These are phyloP conservation scores for Pseudochirops corinnae DNA, from an alignment of 2,797 vertebrate genomes.

Conservation along the genomic window DNA sequence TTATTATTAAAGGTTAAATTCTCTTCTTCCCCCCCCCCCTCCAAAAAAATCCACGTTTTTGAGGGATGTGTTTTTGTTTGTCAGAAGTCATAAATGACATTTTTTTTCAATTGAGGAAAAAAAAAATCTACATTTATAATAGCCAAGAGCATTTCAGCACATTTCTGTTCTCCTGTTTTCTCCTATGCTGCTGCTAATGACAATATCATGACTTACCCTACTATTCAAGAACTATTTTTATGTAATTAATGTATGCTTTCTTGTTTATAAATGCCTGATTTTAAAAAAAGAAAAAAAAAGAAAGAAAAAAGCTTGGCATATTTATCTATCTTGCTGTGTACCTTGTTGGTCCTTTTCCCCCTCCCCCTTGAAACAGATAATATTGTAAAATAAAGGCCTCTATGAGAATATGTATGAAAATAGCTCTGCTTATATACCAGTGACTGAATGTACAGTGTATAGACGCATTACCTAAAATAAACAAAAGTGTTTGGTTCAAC, in stretches of 20 bases:
- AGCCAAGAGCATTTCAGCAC: constrained; percentile 85
- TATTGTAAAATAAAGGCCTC: constrained; percentile 96
- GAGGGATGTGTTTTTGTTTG: constrained; percentile 64
- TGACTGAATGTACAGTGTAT: constrained; percentile 99
- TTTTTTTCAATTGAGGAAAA: constrained; percentile 83
- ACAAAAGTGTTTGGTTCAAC: constrained; percentile 78
- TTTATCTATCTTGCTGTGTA: constrained; percentile 90
- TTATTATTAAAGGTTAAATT: constrained; percentile 83
- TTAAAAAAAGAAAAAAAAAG: constrained; percentile 85
- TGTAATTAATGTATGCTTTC: constrained; percentile 96
- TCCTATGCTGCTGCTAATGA: constrained; percentile 96
- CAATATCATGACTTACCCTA: constrained; percentile 91
- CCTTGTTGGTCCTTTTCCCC: constrained; percentile 85
- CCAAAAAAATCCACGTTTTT: constrained; percentile 69
- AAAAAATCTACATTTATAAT: constrained; percentile 80
- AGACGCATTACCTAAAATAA: constrained; percentile 98
- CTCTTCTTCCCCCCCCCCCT: constrained; percentile 23
- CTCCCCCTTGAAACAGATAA: constrained; percentile 89
- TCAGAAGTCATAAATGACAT: constrained; percentile 81
- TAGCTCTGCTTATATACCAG: constrained; percentile 96
- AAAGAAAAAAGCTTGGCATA: constrained; percentile 90
- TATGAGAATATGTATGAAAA: constrained; percentile 95
- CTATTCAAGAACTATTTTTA: constrained; percentile 97
- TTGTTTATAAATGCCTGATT: constrained; percentile 97
- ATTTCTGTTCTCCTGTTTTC: constrained; percentile 86